Evolutionary conservation across 2,113 vertebrate species (phyloP).

Genomic region (Herpetotheres cachinnans): DNA sequence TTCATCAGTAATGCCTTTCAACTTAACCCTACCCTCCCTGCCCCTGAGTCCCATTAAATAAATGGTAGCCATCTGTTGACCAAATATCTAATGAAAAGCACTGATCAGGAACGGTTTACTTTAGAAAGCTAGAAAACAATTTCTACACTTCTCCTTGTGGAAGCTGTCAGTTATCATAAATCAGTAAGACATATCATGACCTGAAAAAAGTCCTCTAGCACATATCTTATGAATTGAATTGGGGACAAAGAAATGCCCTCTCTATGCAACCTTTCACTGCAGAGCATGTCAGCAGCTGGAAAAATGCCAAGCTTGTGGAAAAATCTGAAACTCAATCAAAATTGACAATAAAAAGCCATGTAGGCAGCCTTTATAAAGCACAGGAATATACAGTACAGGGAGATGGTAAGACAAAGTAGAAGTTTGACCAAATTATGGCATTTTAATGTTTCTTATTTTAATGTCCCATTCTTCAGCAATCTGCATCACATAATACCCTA

Average conservation of each 20-base stretch:
- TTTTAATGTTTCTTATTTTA: background rate
- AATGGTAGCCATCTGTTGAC: background rate
- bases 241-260: background rate
- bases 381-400: background rate
- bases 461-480: background rate
- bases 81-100: background rate
- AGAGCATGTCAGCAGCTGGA: constrained; percentile 11
- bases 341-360: background rate
- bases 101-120: background rate
- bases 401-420: background rate
- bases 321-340: background rate
- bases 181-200: background rate
- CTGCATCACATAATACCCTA: background rate
- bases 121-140: background rate
- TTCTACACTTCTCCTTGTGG: background rate
- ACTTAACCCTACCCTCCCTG: background rate
- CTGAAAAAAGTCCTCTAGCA: background rate
- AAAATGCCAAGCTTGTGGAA: background rate
- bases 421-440: background rate
- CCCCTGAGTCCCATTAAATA: background rate
- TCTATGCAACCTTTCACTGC: background rate
- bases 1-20: background rate
- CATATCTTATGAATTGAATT: background rate
- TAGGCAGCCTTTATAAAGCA: background rate
- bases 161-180: background rate